Conservation (phyloP, 2,797 vertebrate species). For the Uromys caudimaculatus region DNA sequence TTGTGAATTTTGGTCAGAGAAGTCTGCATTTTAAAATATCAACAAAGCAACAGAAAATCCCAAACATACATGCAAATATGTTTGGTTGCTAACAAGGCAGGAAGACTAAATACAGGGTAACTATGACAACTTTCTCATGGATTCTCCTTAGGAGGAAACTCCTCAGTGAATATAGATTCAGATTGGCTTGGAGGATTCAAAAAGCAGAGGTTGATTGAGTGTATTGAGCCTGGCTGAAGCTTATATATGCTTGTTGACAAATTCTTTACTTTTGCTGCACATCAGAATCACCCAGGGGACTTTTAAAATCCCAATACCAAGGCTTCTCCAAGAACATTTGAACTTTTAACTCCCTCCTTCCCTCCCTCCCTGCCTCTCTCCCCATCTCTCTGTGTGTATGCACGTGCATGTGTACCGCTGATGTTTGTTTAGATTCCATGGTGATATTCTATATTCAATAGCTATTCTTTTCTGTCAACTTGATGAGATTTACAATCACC, state of each 20-base stretch:
- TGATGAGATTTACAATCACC: not conserved
- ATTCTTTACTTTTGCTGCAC: not conserved
- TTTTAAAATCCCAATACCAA: not conserved
- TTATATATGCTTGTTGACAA: not conserved
- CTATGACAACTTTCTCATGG: not conserved
- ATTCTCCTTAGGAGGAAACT: not conserved
- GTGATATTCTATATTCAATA: not conserved
- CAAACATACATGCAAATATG: not conserved
- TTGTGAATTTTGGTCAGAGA: not conserved
- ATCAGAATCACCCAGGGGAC: not conserved
- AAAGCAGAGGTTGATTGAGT: not conserved
- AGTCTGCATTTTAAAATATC: constrained; percentile 34
- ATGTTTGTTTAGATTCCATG: not conserved
- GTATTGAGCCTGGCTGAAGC: not conserved
- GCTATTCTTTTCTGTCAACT: not conserved
- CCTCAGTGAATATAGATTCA: not conserved
- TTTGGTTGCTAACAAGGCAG: not conserved
- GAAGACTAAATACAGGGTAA: not conserved
- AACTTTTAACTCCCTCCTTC: not conserved
- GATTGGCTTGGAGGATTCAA: not conserved
- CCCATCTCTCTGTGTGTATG: not conserved
- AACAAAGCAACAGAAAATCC: not conserved
- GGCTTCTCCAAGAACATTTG: not conserved
- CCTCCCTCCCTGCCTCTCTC: not conserved
- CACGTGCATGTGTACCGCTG: not conserved